phyloP scores from a whole-genome alignment of 2,797 vertebrate genomes.

The Labroides dimidiatus region DNA sequence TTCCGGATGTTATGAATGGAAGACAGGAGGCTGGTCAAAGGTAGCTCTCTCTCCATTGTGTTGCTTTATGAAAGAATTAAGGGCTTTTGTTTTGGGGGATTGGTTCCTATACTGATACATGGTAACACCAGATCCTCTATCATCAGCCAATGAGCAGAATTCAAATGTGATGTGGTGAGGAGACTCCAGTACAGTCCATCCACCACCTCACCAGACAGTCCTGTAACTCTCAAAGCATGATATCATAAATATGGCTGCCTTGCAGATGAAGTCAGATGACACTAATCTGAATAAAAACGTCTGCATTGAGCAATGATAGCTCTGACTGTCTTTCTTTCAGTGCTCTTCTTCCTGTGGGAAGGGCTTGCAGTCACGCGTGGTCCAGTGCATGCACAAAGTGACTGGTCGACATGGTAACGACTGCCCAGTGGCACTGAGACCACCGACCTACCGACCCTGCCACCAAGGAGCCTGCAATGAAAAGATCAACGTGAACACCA shows the following conservation, averaged over 20 bases:
- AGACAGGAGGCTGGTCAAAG: constrained; percentile 98
- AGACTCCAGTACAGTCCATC: too few species aligned
- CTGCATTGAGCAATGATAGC: neutral
- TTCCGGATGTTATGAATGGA: constrained; percentile 95
- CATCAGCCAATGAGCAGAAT: too few species aligned
- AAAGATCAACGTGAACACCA: constrained; percentile 93
- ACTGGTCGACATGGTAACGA: constrained; percentile 94
- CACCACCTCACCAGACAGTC: too few species aligned
- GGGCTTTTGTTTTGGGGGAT: too few species aligned
- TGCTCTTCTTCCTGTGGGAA: constrained; percentile 96
- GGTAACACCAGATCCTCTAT: too few species aligned
- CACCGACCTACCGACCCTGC: constrained; percentile 91
- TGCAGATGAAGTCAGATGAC: too few species aligned
- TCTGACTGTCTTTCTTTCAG: constrained; percentile 75
- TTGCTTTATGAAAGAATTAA: too few species aligned
- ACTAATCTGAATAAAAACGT: too few species aligned
- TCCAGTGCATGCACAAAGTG: constrained; percentile 97
- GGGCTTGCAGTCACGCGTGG: constrained; percentile 95
- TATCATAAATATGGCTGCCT: too few species aligned
- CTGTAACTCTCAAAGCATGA: too few species aligned
- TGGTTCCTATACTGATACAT: too few species aligned
- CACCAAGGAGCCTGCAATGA: constrained; percentile 92
- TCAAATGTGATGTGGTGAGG: too few species aligned
- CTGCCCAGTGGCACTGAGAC: constrained; percentile 87
- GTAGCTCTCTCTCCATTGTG: constrained; percentile 10